These are phyloP conservation scores for Antrozous pallidus DNA, from an alignment of 2,797 vertebrate genomes.

Conservation along the genomic window DNA sequence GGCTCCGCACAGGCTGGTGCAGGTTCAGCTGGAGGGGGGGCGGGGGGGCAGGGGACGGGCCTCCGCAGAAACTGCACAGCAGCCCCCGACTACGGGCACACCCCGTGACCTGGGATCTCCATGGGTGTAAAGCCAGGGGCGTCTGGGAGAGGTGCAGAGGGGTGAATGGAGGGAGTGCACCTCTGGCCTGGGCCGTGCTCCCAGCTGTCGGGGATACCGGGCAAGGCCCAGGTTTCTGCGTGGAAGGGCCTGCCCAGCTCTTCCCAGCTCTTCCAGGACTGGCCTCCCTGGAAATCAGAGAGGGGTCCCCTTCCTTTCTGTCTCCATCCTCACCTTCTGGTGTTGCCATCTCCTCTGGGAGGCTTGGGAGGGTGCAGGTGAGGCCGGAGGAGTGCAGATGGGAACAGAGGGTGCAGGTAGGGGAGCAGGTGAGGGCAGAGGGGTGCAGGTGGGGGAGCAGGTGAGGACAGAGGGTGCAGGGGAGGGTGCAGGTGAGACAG, in stretches of 20 bases:
- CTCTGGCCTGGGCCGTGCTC: not conserved
- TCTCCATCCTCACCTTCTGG: not conserved
- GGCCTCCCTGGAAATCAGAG: not conserved
- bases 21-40: not conserved
- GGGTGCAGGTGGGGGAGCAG: no score
- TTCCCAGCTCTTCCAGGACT: not conserved
- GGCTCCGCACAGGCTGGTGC: not conserved
- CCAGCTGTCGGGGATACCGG: not conserved
- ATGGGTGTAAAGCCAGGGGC: no score
- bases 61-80: not conserved
- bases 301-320: not conserved
- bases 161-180: rapidly evolving
- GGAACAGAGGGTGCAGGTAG: no score
- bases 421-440: no score
- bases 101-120: no score
- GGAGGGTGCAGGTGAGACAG: no score
- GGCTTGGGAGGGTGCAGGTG: not conserved
- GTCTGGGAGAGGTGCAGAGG: no score
- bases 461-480: not conserved
- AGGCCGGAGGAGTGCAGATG: no score
- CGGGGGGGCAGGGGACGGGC: not conserved
- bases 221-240: no score
- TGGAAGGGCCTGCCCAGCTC: no score
- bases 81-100: rapidly evolving
- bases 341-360: not conserved